These are phyloP conservation scores for Calephelis virginiensis DNA, from an alignment of 1,140 invertebrate species.

Conservation along the genomic window DNA sequence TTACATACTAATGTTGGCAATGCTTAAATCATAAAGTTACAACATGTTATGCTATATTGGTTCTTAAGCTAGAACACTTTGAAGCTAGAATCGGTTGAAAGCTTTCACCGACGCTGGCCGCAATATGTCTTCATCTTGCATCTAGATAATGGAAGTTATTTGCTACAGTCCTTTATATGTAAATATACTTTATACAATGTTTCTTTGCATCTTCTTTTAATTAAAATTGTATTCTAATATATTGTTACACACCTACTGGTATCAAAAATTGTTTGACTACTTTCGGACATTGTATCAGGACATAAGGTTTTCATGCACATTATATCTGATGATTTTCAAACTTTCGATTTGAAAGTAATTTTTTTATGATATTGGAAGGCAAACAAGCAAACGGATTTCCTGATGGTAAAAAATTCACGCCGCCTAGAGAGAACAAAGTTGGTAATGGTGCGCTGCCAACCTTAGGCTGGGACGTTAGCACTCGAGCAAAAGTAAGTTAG, in stretches of 20 bases:
- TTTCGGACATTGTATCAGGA: too few relatives aligned
- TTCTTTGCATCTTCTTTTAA: slow-evolving; percentile 16
- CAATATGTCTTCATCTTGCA: slow-evolving; percentile 38
- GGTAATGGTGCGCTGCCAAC: too few relatives aligned
- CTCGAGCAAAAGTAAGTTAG: too few relatives aligned
- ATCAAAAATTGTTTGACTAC: too few relatives aligned
- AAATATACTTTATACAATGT: slow-evolving; percentile 19
- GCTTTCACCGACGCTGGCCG: not conserved
- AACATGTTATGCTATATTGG: not conserved
- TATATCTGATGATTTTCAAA: too few relatives aligned
- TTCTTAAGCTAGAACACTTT: not conserved
- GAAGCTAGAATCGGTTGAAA: not conserved
- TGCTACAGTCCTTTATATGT: slow-evolving; percentile 29
- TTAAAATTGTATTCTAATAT: slow-evolving; percentile 5
- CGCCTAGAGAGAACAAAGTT: too few relatives aligned
- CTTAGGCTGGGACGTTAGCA: too few relatives aligned
- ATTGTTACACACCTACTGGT: not conserved
- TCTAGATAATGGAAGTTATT: slow-evolving; percentile 38
- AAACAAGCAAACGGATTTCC: too few relatives aligned
- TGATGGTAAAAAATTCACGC: too few relatives aligned
- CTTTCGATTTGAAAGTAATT: too few relatives aligned
- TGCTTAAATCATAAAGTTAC: slow-evolving; percentile 7
- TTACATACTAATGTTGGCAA: slow-evolving; percentile 20
- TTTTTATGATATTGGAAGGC: too few relatives aligned
- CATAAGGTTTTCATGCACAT: too few relatives aligned